A percentile compares a stretch with the other conserved stretches of the same genome.
These are phyloP conservation scores for Aphaenogaster rudis DNA, from an alignment of 1,140 invertebrate species.

Conservation along the genomic window DNA sequence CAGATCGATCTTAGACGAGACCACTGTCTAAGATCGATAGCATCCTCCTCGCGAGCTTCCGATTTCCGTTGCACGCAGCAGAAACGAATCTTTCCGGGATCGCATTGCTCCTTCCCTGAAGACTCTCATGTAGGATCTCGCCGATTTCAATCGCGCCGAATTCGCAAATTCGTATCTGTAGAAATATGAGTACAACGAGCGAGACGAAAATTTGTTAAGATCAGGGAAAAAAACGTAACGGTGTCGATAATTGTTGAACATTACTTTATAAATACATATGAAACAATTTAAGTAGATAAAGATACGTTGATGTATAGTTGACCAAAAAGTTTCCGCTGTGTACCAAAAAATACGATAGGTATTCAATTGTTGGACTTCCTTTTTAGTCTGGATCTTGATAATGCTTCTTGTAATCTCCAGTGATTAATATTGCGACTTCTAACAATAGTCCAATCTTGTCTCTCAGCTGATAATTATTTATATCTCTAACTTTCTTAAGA, in stretches of 20 bases:
- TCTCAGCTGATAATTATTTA: conserved; percentile 21
- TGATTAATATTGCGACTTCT: conserved; percentile 24
- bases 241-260: conserved; percentile 7
- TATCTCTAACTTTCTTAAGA: conserved; percentile 20
- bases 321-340: conserved; percentile 56
- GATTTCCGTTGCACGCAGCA: background rate
- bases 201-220: background rate
- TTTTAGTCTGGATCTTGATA: conserved; percentile 18
- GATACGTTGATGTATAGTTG: conserved; percentile 32
- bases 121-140: background rate
- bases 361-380: conserved; percentile 34
- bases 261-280: conserved; percentile 18
- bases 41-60: background rate
- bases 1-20: conserved; percentile 86
- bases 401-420: conserved; percentile 17
- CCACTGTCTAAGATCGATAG: conserved; percentile 71
- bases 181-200: background rate
- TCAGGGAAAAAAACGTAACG: background rate
- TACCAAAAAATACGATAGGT: conserved; percentile 56
- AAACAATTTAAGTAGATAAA: background rate
- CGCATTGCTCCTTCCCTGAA: background rate
- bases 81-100: conserved; percentile 36
- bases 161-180: background rate
- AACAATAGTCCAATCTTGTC: conserved; percentile 3
- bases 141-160: conserved; percentile 13